These are phyloP conservation scores for Lasioglossum zephyrum DNA, from an alignment of 2,888 invertebrate species.

Conservation along the genomic window DNA sequence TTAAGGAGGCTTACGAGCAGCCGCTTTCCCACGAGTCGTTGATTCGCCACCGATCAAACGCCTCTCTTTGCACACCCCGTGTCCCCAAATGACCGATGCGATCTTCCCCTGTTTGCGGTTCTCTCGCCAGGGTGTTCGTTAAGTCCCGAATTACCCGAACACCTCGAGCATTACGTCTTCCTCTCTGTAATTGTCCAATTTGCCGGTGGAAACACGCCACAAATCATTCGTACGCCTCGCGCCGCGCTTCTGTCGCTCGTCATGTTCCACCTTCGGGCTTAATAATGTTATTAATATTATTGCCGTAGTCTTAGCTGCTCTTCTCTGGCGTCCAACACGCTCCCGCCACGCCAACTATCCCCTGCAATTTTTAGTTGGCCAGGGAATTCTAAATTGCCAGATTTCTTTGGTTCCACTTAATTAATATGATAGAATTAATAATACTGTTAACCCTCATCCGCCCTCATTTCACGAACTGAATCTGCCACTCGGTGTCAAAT, in stretches of 20 bases:
- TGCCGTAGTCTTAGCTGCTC: conserved; percentile 20
- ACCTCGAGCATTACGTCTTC: conserved; percentile 52
- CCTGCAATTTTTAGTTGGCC: not conserved
- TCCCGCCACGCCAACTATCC: not conserved
- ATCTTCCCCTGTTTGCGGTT: conserved; percentile 23
- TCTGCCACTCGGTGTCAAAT: too few relatives aligned
- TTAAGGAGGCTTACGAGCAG: conserved; percentile 20
- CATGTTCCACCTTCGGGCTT: conserved; percentile 18
- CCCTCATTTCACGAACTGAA: too few relatives aligned
- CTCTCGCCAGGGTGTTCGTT: conserved; percentile 37
- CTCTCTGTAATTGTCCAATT: conserved; percentile 62
- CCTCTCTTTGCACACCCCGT: not conserved
- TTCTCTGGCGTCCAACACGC: not conserved
- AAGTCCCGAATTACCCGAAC: conserved; percentile 48
- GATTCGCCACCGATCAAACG: conserved; percentile 41
- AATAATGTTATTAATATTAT: conserved; percentile 52
- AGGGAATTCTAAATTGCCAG: too few relatives aligned
- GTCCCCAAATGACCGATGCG: conserved; percentile 27
- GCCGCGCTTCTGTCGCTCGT: conserved; percentile 7
- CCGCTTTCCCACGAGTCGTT: conserved; percentile 48
- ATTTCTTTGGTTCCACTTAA: too few relatives aligned
- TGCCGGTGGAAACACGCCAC: conserved; percentile 41
- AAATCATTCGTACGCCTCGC: conserved; percentile 30
- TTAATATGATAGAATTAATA: too few relatives aligned
- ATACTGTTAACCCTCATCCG: too few relatives aligned